Evolutionary conservation across 2,888 invertebrate genomes (phyloP), one percentile per base, ranked within the genome.

Genomic region (Panorpa germanica): DNA sequence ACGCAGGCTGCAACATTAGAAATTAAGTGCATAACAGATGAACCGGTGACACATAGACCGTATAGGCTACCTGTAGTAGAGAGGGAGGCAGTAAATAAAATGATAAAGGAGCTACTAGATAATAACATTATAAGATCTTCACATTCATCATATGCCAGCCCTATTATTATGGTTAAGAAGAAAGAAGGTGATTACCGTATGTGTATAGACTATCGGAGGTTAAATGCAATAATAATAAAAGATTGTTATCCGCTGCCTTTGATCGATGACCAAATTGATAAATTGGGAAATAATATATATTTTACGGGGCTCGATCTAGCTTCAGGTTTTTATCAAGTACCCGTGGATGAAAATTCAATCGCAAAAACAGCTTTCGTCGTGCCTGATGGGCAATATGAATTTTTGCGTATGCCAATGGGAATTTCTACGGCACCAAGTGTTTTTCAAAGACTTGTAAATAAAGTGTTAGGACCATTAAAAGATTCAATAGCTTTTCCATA

Each of bases 141-240:
- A 14, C 37, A 32, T 14, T 39, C 38, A 10, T 36, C 31, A 13
- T 38, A 37, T 23, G 34, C 36, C 4, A 32, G 33, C 28, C 40
- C 39, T 9, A 43, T 39, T 3, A 35, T 43, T 2, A 19, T 45
- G 26, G 43, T 45, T 1, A 31, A 36, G 4, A 45, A 47, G 34
- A 42, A 43, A 25, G 34, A 45, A 32, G 45, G 44, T 2, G 34
- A 35, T 4, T 25, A 37, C 5, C 17, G 45, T 7, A 35, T 47
- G 2, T 46, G 44, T 18, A 34, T 46, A 0, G 45, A 45, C 25
- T 46, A 44, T 25, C 26, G 43, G 3, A 36, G 37, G 10, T 31
- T 45, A 1, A 44, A 44, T 25, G 34, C 35, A 7, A 32, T 41
- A 8, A 45, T 41, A 1, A 33, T 28, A 25, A 35, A 38, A 4